Conservation (phyloP, 1,140 invertebrate species). For the Psix sp. region DNA sequence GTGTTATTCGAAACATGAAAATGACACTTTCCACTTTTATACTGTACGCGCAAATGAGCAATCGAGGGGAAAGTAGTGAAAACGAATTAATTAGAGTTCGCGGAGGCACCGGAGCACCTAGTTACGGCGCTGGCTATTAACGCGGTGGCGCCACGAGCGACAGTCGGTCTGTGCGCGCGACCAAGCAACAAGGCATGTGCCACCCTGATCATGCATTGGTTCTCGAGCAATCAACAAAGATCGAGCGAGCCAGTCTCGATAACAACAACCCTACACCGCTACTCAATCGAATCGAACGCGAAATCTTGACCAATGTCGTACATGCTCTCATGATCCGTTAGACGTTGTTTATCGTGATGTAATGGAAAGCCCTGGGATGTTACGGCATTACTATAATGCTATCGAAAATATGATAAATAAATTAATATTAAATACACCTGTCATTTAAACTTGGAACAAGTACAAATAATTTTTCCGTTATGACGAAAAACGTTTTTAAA, state of each 20-base stretch:
- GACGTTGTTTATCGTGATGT: constrained; percentile 21
- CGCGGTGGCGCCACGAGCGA: constrained; percentile 46
- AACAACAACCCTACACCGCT: background rate
- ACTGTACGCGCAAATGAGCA: too few relatives aligned
- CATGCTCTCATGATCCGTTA: constrained; percentile 11
- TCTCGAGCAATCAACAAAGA: constrained; percentile 43
- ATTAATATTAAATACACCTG: too few relatives aligned
- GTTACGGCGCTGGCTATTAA: constrained; percentile 30
- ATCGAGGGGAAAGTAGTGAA: too few relatives aligned
- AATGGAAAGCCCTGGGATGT: too few relatives aligned
- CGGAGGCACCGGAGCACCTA: background rate
- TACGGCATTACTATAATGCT: too few relatives aligned
- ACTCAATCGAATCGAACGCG: constrained; percentile 21
- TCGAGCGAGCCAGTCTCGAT: constrained; percentile 10
- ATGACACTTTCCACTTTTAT: too few relatives aligned
- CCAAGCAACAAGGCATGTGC: constrained; percentile 52
- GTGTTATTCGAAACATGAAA: too few relatives aligned
- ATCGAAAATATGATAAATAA: too few relatives aligned
- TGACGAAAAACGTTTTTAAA: too few relatives aligned
- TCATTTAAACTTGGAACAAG: too few relatives aligned
- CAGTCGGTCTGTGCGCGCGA: constrained; percentile 41
- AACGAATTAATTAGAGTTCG: background rate
- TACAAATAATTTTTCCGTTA: too few relatives aligned
- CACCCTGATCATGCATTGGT: constrained; percentile 40
- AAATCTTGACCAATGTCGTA: constrained; percentile 29